Base-by-base conservation (phyloP, 1,140 invertebrate genomes). In the Caenorhabditis latens region DNA sequence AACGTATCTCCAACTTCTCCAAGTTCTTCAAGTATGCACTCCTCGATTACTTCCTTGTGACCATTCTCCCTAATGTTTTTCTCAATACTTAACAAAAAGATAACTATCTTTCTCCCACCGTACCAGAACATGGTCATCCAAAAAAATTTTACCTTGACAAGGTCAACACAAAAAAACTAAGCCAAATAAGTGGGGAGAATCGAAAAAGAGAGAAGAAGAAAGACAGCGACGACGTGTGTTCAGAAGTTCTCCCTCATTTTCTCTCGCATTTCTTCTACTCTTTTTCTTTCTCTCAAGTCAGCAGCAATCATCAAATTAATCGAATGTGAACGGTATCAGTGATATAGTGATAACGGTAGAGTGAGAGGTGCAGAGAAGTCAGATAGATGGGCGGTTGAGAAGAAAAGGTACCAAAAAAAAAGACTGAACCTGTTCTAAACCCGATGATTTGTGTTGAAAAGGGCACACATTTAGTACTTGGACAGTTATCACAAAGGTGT, bases 301-400 rank as follows among this genome's bases (percentile, higher is more conserved):
- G n/a, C 46, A 46, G 14, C 71, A 79, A 79, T 79, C 71, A 79
- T 48, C 71, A 79, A 79, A 50, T 79, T 79, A 48, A 50, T 79
- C 71, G 71, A 79, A 50, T 79, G 43, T 79, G 71, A 79, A 50
- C 71, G 46, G 46, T 79, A 79, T 79, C 71, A 79, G 71, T 79
- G 43, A 79, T 79, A 79, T 46, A 79, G 71, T 24, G 71, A 50
- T 13, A 21, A 46, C 8, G 19, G 46, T 16, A 5, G 24, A 79
- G 14, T 24, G n/a, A 9, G 71, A 79, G 71, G 13, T 11, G 46
- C 46, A 24, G 71, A 79, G 71, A 79, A n/a, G n/a, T 6, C 24
- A 75, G 42, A 75, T 14, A n/a, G 40, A 7, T 19, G 14, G 65
- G 21, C 2, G 11, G 14, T 6, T 2, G 42, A 5, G 19, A n/a